Conservation (phyloP, 2,888 invertebrate species). For the Megalurothrips usitatus region DNA sequence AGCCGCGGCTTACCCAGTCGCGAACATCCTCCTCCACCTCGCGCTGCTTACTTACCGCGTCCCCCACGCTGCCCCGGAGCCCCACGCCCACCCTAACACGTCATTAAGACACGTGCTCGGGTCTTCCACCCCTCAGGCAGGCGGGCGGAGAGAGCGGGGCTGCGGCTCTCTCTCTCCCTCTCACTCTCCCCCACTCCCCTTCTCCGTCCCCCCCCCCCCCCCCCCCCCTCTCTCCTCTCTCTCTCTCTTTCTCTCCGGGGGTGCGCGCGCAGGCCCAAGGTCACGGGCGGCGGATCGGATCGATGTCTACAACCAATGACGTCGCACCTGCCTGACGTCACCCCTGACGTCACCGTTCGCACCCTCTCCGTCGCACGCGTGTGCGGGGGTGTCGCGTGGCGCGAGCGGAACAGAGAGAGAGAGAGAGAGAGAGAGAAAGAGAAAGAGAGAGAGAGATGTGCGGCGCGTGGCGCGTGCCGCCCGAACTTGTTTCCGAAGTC, state of each 20-base stretch:
- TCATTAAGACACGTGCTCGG: too few species aligned
- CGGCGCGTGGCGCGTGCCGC: background rate
- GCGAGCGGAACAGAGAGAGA: background rate
- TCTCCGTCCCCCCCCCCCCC: background rate
- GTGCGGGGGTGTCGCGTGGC: background rate
- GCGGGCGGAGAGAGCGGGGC: background rate
- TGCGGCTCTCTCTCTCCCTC: background rate
- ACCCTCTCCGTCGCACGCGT: background rate
- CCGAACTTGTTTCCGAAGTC: background rate
- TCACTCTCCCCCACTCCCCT: background rate
- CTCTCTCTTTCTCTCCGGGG: background rate
- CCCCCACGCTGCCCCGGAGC: too few species aligned
- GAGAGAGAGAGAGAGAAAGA: too few species aligned
- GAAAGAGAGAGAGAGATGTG: too few species aligned
- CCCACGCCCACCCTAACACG: too few species aligned
- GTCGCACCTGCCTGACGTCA: conserved; percentile 1
- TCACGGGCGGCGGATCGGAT: background rate
- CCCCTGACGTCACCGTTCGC: background rate
- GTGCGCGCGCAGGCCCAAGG: conserved; percentile 4
- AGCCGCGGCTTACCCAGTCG: too few species aligned
- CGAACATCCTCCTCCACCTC: too few species aligned
- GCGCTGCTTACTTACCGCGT: too few species aligned
- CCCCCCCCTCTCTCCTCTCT: background rate
- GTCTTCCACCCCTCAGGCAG: too few species aligned
- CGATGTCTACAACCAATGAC: background rate